Base-by-base conservation (phyloP, 2,113 vertebrate species). In the Sakesphorus luctuosus region DNA sequence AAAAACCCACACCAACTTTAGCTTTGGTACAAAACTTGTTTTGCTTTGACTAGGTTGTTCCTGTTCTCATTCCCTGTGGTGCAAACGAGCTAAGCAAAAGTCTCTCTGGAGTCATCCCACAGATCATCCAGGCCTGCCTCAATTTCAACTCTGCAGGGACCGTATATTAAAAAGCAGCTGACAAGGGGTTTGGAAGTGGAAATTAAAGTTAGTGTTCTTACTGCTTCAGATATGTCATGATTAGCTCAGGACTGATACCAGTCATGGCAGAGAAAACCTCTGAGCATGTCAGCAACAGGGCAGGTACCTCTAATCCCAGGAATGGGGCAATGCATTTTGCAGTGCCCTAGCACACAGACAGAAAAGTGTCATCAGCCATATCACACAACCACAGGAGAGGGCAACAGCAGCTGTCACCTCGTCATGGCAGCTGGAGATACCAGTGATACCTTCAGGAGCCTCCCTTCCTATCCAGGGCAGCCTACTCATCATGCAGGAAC, bases 381-480 rank as follows among this genome's bases (percentile, higher is more conserved):
- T 17, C 13, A 15, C 1, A 8, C 56, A 68, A 53, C 33, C 35
- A 28, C 55, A 19, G 24, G 50, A 75, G 0, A 0, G 8, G 43
- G 25, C 3, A 3, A 66, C 14, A 46, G 55, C 52, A 80, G 50
- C 75, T 65, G 78, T 68, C 53, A 77, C 35, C 44, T 72, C 63
- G 38, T 24, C 33, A 18, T 1, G 11, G 79, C 49, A 86, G 63
- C 33, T 47, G 47, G 25, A 66, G 36, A 67, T 17, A n/a, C 5
- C 1, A 0, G 11, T 31, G 36, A 38, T 10, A 72, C 4, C 59
- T 40, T 46, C n/a, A n/a, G 55, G 33, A 83, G 43, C 33, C 18
- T 53, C 59, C 18, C 63, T 10, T 83, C 53, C 63, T 55, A 75
- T 19, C 11, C 53, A 73, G 28, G 24, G 36, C 43, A 68, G 52